Evolutionary conservation across 2,888 invertebrate species (phyloP).

Genomic region (Teleogryllus oceanicus): DNA sequence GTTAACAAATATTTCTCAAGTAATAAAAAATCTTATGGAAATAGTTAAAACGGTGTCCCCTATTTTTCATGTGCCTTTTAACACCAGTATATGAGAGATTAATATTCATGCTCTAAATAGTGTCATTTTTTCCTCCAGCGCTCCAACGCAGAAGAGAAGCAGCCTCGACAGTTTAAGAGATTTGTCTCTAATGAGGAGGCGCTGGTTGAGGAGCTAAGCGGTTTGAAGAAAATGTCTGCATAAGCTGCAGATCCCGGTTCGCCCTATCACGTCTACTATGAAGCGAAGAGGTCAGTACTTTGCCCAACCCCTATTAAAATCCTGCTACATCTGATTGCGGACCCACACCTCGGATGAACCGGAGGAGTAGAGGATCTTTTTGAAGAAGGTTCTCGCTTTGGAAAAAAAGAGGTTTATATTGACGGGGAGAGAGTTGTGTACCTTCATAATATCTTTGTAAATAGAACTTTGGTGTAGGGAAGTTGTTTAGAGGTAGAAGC

Average conservation of each 20-base stretch:
- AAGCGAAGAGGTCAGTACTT: background rate
- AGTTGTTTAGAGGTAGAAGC: background rate
- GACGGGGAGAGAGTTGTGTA: background rate
- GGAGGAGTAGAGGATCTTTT: constrained; percentile 19
- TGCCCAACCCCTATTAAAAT: background rate
- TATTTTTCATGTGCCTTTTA: too few relatives aligned
- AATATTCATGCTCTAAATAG: too few relatives aligned
- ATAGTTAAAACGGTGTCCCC: too few relatives aligned
- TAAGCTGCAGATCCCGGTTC: constrained; percentile 45
- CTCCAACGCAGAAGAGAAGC: too few relatives aligned
- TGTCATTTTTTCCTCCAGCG: too few relatives aligned
- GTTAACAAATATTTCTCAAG: too few relatives aligned
- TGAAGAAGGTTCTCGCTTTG: background rate
- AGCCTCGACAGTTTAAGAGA: constrained; percentile 42
- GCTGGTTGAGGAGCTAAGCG: constrained; percentile 60
- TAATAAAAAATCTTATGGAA: too few relatives aligned
- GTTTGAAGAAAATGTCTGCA: constrained; percentile 58
- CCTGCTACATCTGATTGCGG: background rate
- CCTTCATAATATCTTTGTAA: background rate
- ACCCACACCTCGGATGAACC: constrained; percentile 27
- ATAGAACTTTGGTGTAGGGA: background rate
- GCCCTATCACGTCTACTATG: background rate
- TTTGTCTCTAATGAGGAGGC: constrained; percentile 62
- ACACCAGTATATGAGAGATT: too few relatives aligned
- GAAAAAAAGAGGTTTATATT: background rate